Evolutionary conservation across 1,140 invertebrate species (phyloP).

Genomic region (Meloidogyne hapla): DNA sequence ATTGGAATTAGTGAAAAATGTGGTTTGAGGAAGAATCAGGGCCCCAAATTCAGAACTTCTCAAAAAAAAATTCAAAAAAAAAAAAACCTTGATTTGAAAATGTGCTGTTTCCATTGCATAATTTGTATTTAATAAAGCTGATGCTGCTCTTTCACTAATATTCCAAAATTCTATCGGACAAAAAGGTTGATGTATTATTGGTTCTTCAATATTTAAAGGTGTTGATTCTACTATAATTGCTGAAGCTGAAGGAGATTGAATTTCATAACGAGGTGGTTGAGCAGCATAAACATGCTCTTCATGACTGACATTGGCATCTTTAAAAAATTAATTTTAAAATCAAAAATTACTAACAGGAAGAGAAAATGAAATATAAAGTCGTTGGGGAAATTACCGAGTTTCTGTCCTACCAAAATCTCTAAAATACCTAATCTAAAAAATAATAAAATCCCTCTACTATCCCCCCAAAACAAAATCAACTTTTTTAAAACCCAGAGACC

Average conservation of each 20-base stretch:
- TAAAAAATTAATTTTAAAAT: too few relatives aligned
- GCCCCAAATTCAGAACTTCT: too few relatives aligned
- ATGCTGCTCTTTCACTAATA: slow-evolving; percentile 1
- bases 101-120: slow-evolving; percentile 6
- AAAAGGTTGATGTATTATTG: not conserved
- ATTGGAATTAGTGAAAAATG: too few relatives aligned
- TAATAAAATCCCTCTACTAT: too few relatives aligned
- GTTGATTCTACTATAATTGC: not conserved
- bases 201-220: not conserved
- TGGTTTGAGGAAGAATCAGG: too few relatives aligned
- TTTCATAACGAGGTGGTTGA: not conserved
- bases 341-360: too few relatives aligned
- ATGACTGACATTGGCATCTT: not conserved
- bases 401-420: too few relatives aligned
- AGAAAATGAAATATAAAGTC: too few relatives aligned
- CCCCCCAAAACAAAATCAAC: too few relatives aligned
- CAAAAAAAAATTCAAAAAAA: not conserved
- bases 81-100: slow-evolving; percentile 6
- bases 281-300: not conserved
- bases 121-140: not conserved
- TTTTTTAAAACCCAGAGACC: too few relatives aligned
- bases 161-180: slow-evolving; percentile 14
- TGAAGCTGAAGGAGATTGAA: not conserved
- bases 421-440: too few relatives aligned
- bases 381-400: too few relatives aligned